Evolutionary conservation across 2,888 invertebrate genomes (phyloP).

Genomic region (Empis stercorea): DNA sequence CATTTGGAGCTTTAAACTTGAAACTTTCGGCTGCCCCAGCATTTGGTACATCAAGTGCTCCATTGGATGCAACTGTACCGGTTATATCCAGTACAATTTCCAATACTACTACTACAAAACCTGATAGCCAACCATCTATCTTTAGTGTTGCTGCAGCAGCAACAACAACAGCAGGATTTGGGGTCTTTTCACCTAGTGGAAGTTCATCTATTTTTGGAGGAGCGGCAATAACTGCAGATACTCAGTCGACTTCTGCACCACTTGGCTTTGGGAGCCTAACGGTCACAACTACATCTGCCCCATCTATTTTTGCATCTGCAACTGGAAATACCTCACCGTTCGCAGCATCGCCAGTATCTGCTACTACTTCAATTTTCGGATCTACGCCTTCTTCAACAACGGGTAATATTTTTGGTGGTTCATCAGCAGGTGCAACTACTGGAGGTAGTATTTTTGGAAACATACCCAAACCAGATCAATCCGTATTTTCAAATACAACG

Average conservation of each 20-base stretch:
- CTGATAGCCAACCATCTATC: neutral
- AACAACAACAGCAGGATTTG: conserved; percentile 3
- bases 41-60: too few species aligned
- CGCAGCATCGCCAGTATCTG: conserved; percentile 6
- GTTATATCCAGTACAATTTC: too few species aligned
- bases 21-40: too few species aligned
- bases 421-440: neutral
- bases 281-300: neutral
- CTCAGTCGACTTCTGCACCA: conserved; percentile 5
- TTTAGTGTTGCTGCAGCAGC: conserved; percentile 1
- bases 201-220: conserved; percentile 9
- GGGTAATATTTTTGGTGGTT: conserved; percentile 22
- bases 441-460: conserved; percentile 20
- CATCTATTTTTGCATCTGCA: conserved; percentile 12
- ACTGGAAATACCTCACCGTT: neutral
- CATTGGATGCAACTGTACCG: too few species aligned
- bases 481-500: conserved; percentile 15
- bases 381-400: neutral
- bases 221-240: conserved; percentile 2
- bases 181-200: neutral
- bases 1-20: too few species aligned
- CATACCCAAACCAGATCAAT: conserved; percentile 14
- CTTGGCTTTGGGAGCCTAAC: neutral
- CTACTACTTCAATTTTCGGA: neutral
- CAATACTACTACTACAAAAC: neutral